Evolutionary conservation across 2,113 vertebrate species (phyloP).

Genomic region (Phylloscopus trochilus): DNA sequence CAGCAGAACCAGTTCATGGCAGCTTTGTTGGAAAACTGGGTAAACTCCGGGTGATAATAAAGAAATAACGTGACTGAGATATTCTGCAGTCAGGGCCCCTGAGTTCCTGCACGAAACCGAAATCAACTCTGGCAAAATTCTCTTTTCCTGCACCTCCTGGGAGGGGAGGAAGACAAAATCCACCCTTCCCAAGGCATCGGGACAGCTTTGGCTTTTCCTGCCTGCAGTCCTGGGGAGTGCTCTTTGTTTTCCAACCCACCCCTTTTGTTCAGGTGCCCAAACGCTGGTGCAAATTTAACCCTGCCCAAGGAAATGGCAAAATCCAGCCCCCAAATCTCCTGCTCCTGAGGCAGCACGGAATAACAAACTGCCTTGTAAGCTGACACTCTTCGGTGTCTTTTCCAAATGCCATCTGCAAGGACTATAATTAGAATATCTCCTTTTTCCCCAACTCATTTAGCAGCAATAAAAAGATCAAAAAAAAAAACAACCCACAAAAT

Average conservation of each 20-base stretch:
- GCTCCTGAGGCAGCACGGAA: neutral
- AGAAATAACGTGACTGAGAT: neutral
- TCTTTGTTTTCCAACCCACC: neutral
- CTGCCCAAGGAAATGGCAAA: neutral
- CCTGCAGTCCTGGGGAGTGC: neutral
- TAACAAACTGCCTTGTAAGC: neutral
- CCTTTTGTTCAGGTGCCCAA: neutral
- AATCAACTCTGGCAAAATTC: neutral
- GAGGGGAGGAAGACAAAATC: neutral
- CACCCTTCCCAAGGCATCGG: rapidly evolving
- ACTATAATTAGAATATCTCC: slow-evolving; percentile 61
- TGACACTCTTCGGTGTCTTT: slow-evolving; percentile 32
- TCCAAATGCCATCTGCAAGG: slow-evolving; percentile 56
- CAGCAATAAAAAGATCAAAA: slow-evolving; percentile 50
- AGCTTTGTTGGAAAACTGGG: neutral
- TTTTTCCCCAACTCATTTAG: slow-evolving; percentile 48
- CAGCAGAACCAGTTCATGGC: neutral
- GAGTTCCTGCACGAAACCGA: neutral
- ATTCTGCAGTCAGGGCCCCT: neutral
- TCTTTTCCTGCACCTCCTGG: neutral
- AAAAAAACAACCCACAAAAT: neutral
- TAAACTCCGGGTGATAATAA: neutral
- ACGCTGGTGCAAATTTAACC: neutral
- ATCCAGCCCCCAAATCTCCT: neutral
- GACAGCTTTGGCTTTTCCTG: neutral